Conservation (phyloP, 2,888 invertebrate genomes). For the Listrodromus nycthemerus region DNA sequence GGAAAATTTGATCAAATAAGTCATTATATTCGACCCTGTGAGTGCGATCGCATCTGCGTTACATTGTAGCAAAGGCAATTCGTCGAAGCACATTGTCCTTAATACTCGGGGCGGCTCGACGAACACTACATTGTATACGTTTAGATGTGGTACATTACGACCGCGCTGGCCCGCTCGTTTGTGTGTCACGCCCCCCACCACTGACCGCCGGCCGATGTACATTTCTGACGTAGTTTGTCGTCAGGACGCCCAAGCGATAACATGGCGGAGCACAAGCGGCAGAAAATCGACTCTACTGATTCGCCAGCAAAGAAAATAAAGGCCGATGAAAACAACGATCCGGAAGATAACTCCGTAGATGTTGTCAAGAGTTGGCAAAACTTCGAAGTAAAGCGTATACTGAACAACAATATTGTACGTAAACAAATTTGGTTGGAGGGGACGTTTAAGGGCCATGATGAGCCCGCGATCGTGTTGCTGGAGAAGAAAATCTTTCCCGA, state of each 20-base stretch:
- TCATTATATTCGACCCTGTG: neutral
- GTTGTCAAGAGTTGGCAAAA: constrained; percentile 86
- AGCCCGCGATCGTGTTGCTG: constrained; percentile 90
- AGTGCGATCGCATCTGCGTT: neutral
- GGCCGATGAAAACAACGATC: constrained; percentile 18
- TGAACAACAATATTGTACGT: constrained; percentile 90
- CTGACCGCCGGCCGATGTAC: neutral
- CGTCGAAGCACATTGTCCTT: neutral
- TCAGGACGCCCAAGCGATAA: constrained; percentile 15
- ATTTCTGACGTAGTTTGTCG: constrained; percentile 12
- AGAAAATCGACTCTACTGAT: constrained; percentile 22
- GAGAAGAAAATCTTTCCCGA: constrained; percentile 93
- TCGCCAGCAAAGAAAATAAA: constrained; percentile 54
- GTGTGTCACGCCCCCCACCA: constrained; percentile 3
- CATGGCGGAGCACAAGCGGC: constrained; percentile 61
- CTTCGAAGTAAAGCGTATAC: constrained; percentile 89
- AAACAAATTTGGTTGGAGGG: constrained; percentile 91
- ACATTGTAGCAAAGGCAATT: neutral
- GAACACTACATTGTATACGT: neutral
- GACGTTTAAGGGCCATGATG: constrained; percentile 87
- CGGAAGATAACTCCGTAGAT: constrained; percentile 57
- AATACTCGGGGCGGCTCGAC: neutral
- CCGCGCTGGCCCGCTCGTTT: neutral
- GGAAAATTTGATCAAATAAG: neutral
- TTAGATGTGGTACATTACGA: neutral